Base-by-base conservation (phyloP, 23 tunicate species). In the Ciona savignyi region DNA sequence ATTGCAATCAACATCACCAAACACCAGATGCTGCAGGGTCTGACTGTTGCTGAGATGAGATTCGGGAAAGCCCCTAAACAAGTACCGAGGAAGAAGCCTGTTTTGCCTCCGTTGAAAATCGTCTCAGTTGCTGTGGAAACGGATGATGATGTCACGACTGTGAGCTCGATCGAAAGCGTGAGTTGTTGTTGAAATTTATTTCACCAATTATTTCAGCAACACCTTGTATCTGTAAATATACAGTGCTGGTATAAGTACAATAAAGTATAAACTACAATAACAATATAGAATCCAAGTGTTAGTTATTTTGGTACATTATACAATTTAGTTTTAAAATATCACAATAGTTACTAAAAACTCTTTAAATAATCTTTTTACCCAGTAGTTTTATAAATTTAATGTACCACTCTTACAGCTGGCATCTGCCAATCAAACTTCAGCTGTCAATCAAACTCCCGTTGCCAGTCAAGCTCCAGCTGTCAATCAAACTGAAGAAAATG, bases 41-140 rank as follows among this genome's bases (percentile, higher is more conserved):
- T 91, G 15, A 62, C 71, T 26, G 74, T 85, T 24, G 91, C 97
- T 71, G 91, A 91, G 63, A 20, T 91, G 29, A 65, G 97, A n/a
- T 91, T 85, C 62, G 84, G 83, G 15, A 71, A 70, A 0, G 15
- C 22, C 28, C 28, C 67, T 23, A 23, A 63, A 63, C 28, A 20
- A 22, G 22, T 23, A n/a, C 4, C 28, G 26, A 25, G 6, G 6
- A 63, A n/a, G 67, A 42, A 42, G 56, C 56, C 9, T 6, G 15
- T 42, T 6, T 15, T 42, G 9, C 56, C 56, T 15, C 67, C 67
- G 67, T n/a, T n/a, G 26, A n/a, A 23, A n/a, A n/a, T 63, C 26
- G 31, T 1, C 48, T 27, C 25, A 27, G 76, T 33, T 32, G 34
- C 25, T 11, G 22, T 21, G 32, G 75, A 25, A 25, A 51, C 32